Percentiles rank a stretch among this genome's conserved stretches.
Evolutionary conservation across 2,797 vertebrate species (phyloP).

Genomic region (Galagoides demidoff): DNA sequence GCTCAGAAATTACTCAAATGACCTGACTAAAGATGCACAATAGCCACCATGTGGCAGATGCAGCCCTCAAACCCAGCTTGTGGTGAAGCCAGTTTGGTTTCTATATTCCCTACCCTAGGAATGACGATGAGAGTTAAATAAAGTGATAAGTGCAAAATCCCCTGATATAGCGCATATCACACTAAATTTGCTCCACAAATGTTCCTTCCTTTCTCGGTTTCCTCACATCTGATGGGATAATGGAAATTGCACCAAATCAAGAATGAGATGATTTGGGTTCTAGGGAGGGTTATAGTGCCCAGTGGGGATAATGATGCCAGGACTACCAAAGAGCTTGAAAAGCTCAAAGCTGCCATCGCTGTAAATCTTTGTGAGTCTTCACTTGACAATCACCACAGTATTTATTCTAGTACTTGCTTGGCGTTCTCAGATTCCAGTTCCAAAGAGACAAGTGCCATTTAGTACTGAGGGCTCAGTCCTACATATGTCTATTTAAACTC

Average conservation of each 20-base stretch:
- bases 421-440: background rate
- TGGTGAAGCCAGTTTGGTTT: background rate
- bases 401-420: background rate
- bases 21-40: background rate
- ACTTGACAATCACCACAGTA: background rate
- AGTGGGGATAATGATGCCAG: background rate
- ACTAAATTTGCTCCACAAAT: background rate
- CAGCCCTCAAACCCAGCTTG: background rate
- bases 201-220: background rate
- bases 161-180: background rate
- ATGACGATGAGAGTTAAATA: constrained; percentile 5
- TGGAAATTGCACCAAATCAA: background rate
- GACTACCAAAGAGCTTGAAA: background rate
- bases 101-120: background rate
- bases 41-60: background rate
- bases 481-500: background rate
- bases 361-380: background rate
- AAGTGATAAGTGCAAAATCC: background rate
- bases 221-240: background rate
- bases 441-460: background rate
- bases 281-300: background rate
- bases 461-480: background rate
- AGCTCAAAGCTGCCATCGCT: background rate
- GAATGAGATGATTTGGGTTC: background rate
- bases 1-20: constrained; percentile 13